Evolutionary conservation across 2,797 vertebrate genomes (phyloP).

Genomic region (Notolabrus celidotus): DNA sequence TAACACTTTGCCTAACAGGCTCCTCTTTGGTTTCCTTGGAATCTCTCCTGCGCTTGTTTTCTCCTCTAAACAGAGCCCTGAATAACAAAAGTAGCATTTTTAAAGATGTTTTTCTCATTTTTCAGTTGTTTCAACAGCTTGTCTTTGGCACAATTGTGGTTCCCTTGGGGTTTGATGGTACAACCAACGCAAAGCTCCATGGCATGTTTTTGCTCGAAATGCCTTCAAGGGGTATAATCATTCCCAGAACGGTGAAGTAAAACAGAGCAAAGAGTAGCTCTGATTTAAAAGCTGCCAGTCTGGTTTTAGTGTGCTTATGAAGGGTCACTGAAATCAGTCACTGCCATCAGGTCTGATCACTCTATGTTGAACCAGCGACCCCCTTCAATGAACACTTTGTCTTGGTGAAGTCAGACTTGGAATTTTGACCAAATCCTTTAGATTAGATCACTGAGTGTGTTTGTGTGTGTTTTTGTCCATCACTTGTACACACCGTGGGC

Average conservation of each 20-base stretch:
- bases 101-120: conserved; percentile 2
- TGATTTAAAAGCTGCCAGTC: conserved; percentile 36
- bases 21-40: conserved; percentile 1
- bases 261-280: conserved; percentile 34
- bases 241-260: conserved; percentile 48
- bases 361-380: conserved; percentile 41
- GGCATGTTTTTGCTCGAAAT: conserved; percentile 48
- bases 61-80: conserved; percentile 15
- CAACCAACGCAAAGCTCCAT: conserved; percentile 20
- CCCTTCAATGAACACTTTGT: conserved; percentile 19
- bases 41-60: background rate
- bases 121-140: conserved; percentile 21
- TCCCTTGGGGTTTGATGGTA: conserved; percentile 22
- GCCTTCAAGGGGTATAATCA: conserved; percentile 33
- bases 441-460: background rate
- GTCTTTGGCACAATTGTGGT: conserved; percentile 13
- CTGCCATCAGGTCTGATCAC: conserved; percentile 34
- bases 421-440: conserved; percentile 16
- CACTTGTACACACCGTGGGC: background rate
- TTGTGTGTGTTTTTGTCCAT: background rate
- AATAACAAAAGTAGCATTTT: conserved; percentile 22
- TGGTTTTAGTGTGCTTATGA: conserved; percentile 29
- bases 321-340: conserved; percentile 39
- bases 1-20: conserved; percentile 1
- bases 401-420: conserved; percentile 48